Conservation (phyloP, 2,113 vertebrate genomes). For the Melanerpes aurifrons region DNA sequence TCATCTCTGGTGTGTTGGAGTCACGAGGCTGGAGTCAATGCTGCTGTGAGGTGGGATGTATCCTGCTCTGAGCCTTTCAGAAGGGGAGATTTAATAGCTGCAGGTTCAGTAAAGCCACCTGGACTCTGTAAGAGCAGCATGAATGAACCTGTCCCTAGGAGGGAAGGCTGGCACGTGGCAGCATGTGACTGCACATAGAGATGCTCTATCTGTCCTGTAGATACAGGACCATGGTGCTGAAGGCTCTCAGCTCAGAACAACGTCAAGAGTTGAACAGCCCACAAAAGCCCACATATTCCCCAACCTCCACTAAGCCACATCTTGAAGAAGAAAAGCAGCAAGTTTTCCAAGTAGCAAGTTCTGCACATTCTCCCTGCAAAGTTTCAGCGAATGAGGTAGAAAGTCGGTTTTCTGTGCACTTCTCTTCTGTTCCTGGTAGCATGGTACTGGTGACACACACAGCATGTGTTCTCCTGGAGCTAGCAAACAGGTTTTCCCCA, state of each 20-base stretch:
- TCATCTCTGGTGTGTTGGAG: background rate
- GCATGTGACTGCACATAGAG: fast-evolving
- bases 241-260: conserved; percentile 2
- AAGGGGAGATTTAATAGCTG: background rate
- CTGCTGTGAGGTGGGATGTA: background rate
- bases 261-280: background rate
- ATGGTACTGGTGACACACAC: background rate
- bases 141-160: background rate
- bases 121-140: background rate
- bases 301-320: background rate
- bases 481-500: background rate
- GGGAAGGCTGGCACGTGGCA: background rate
- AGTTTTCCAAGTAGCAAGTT: background rate
- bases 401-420: fast-evolving
- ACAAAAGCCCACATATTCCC: background rate
- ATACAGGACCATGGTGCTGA: background rate
- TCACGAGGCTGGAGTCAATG: background rate
- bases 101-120: background rate
- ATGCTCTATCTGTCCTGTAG: background rate
- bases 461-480: background rate
- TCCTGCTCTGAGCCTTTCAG: background rate
- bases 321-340: background rate
- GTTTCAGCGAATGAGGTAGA: background rate
- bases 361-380: background rate
- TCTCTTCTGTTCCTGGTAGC: background rate